Conservation (phyloP, 2,797 vertebrate genomes). For the Melanotaenia trifasciata region DNA sequence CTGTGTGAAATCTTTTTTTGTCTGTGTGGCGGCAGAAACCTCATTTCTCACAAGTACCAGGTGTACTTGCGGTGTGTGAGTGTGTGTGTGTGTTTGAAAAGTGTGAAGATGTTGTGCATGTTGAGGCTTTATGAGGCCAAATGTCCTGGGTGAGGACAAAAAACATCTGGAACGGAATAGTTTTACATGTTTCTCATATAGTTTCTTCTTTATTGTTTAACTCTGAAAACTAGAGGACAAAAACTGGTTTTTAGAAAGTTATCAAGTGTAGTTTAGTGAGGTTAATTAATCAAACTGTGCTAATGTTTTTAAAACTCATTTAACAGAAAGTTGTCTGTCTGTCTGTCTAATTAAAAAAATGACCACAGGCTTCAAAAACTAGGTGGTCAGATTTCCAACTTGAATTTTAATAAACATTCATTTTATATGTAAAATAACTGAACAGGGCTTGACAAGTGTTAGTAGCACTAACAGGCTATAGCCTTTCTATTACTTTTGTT, state of each 20-base stretch:
- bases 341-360: neutral
- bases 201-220: neutral
- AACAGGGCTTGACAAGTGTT: neutral
- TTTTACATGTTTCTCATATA: constrained; percentile 24
- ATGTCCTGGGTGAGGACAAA: constrained; percentile 1
- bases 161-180: constrained; percentile 11
- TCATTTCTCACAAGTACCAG: constrained; percentile 26
- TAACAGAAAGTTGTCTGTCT: too few relatives aligned
- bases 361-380: neutral
- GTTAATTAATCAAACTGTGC: neutral
- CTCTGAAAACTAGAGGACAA: constrained; percentile 10
- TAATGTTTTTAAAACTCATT: neutral
- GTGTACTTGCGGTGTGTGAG: constrained; percentile 3
- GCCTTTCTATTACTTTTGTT: neutral
- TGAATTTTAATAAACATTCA: neutral
- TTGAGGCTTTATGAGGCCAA: neutral
- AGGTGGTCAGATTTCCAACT: neutral
- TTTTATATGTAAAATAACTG: neutral
- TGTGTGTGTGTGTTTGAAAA: neutral
- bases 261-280: neutral
- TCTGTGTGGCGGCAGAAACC: constrained; percentile 10
- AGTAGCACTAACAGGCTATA: neutral
- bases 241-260: neutral
- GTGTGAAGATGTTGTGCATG: neutral
- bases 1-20: constrained; percentile 24